Percentiles rank a stretch among this genome's conserved stretches.
Evolutionary conservation across 2,888 invertebrate genomes (phyloP).

Genomic region (Tetragnatha montana): DNA sequence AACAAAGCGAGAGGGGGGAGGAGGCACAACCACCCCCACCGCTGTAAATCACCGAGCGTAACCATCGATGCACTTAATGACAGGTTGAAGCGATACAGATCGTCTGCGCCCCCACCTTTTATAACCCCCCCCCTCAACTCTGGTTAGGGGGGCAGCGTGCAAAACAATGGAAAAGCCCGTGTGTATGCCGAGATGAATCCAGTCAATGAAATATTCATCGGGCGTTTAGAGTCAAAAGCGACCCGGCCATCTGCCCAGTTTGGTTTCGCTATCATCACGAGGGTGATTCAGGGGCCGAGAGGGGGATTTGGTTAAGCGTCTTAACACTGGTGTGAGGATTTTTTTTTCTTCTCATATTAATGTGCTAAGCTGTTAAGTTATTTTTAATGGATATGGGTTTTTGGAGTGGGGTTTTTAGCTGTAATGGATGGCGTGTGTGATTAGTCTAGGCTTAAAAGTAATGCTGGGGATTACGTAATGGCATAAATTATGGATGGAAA

Average conservation of each 20-base stretch:
- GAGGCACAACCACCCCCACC: slow-evolving; percentile 26
- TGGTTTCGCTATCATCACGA: slow-evolving; percentile 35
- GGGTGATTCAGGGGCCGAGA: background rate
- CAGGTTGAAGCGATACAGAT: slow-evolving; percentile 68
- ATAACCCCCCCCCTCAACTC: slow-evolving; percentile 12
- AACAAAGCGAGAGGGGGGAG: slow-evolving; percentile 26
- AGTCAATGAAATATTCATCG: slow-evolving; percentile 70
- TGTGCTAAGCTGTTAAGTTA: no score
- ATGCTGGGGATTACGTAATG: no score
- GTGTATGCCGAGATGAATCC: slow-evolving; percentile 64
- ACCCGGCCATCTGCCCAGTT: slow-evolving; percentile 41
- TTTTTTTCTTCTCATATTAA: no score
- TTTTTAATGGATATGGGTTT: no score
- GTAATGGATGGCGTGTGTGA: no score
- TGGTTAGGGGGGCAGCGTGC: slow-evolving; percentile 7
- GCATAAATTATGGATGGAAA: no score
- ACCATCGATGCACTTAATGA: slow-evolving; percentile 69
- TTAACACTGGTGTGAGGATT: no score
- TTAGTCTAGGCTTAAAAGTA: no score
- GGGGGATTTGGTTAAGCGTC: no score
- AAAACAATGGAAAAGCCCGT: slow-evolving; percentile 52
- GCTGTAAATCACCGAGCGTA: slow-evolving; percentile 66
- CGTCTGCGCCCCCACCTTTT: slow-evolving; percentile 11
- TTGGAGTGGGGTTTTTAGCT: no score
- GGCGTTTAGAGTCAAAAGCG: slow-evolving; percentile 67